These are phyloP conservation scores for Alethe castanea DNA, from an alignment of 2,113 vertebrate species.

Conservation along the genomic window DNA sequence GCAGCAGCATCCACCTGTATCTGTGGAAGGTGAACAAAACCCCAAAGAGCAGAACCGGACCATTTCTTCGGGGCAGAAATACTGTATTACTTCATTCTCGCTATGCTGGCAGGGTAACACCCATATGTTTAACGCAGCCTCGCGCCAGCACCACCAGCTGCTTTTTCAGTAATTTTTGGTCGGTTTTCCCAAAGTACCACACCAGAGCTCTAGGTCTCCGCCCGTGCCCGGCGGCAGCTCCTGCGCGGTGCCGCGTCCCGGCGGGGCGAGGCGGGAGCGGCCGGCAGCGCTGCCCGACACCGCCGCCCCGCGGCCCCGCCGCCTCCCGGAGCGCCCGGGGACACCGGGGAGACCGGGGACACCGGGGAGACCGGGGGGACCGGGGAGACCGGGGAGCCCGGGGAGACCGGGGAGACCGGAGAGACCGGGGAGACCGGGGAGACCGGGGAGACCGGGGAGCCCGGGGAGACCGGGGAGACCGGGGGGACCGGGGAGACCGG, in stretches of 20 bases:
- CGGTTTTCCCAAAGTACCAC: background rate
- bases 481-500: fast-evolving
- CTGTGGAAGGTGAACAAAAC: background rate
- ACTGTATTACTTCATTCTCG: background rate
- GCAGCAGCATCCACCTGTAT: background rate
- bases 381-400: background rate
- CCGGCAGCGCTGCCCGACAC: background rate
- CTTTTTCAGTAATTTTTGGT: background rate
- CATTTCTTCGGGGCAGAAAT: background rate
- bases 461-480: too few species aligned
- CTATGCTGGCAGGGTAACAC: background rate
- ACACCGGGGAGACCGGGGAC: too few species aligned
- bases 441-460: too few species aligned
- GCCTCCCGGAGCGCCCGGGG: background rate
- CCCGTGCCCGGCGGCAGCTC: background rate
- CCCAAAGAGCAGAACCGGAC: background rate
- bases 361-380: too few species aligned
- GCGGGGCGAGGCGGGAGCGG: background rate
- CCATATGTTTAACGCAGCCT: background rate
- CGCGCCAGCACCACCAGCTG: background rate
- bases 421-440: too few species aligned
- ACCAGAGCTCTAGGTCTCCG: background rate
- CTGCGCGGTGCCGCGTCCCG: background rate
- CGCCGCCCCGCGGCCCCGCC: constrained; percentile 4
- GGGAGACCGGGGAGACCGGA: too few species aligned